Conservation (phyloP, 1,140 invertebrate species). For the Lerema accius region DNA sequence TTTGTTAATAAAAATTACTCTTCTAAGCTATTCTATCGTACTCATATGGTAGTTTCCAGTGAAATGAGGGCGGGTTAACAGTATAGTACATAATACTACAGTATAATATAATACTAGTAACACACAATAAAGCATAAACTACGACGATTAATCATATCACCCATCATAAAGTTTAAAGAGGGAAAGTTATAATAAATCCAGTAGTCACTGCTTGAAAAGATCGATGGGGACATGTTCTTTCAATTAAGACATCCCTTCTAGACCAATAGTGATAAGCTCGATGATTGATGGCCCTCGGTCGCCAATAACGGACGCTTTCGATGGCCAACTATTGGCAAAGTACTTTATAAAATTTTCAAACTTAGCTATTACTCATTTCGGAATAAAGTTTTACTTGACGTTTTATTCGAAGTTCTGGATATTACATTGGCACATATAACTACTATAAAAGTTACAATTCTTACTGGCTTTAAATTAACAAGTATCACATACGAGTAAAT, state of each 20-base stretch:
- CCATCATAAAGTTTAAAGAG: not conserved
- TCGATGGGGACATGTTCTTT: not conserved
- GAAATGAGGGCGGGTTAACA: too few relatives aligned
- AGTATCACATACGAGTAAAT: too few relatives aligned
- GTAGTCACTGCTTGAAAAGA: not conserved
- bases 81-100: too few relatives aligned
- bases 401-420: not conserved
- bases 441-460: too few relatives aligned
- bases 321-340: not conserved
- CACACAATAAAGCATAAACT: too few relatives aligned
- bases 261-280: not conserved
- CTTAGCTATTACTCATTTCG: not conserved
- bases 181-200: not conserved
- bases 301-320: not conserved
- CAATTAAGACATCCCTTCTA: not conserved
- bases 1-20: too few relatives aligned
- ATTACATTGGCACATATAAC: too few relatives aligned
- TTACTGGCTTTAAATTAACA: too few relatives aligned
- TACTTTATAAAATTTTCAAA: not conserved
- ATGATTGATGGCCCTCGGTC: not conserved
- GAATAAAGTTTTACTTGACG: not conserved
- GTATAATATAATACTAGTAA: too few relatives aligned
- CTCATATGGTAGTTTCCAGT: too few relatives aligned
- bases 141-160: too few relatives aligned
- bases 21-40: too few relatives aligned